Conservation (phyloP, 1,140 invertebrate species). For the Danaus melanippus region DNA sequence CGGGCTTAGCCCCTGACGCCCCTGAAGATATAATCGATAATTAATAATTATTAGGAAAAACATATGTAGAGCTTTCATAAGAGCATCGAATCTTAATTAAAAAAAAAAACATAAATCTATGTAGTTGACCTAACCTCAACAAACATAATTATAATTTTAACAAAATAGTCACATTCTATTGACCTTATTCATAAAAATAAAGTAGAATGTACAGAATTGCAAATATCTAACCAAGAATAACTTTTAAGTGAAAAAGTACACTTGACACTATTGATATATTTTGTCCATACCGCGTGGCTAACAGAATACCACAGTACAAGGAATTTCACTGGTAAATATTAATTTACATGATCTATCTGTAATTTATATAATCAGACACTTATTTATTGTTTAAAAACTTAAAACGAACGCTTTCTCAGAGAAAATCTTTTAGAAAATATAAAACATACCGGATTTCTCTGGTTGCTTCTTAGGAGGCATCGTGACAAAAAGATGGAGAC, state of each 20-base stretch:
- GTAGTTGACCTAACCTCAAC: too few relatives aligned
- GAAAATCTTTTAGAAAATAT: conserved; percentile 11
- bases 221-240: too few relatives aligned
- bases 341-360: not conserved
- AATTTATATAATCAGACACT: not conserved
- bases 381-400: not conserved
- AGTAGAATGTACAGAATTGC: too few relatives aligned
- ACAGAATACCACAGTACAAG: conserved; percentile 10
- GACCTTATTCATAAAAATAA: too few relatives aligned
- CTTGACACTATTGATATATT: conserved; percentile 10
- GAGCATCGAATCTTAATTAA: too few relatives aligned
- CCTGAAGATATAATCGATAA: conserved; percentile 23
- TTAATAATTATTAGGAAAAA: too few relatives aligned
- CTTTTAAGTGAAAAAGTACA: too few relatives aligned
- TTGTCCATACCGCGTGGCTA: conserved; percentile 43
- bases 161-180: too few relatives aligned
- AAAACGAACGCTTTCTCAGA: not conserved
- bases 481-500: conserved; percentile 69
- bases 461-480: conserved; percentile 71
- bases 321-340: conserved; percentile 1
- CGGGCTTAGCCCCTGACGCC: conserved; percentile 66
- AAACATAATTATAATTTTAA: too few relatives aligned
- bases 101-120: too few relatives aligned
- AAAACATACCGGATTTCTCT: conserved; percentile 64
- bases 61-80: too few relatives aligned